Evolutionary conservation across 1,140 invertebrate genomes (phyloP).

Genomic region (Yoshiicerus persimilis): DNA sequence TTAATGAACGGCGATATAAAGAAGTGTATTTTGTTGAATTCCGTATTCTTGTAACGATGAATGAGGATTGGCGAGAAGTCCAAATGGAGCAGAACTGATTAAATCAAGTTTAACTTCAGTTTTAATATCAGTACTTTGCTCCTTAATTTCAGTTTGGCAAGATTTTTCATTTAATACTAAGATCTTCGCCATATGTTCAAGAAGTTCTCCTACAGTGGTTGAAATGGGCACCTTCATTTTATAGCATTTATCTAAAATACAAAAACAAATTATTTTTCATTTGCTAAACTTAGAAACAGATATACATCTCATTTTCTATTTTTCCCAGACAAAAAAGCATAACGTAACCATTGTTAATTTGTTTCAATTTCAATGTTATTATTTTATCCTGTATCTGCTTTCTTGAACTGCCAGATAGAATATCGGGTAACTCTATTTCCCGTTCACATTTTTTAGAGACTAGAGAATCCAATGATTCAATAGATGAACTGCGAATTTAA

Average conservation of each 20-base stretch:
- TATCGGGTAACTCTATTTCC: neutral
- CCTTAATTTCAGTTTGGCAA: neutral
- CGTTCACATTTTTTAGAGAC: neutral
- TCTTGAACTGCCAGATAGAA: neutral
- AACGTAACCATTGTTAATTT: conserved; percentile 24
- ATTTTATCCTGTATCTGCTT: conserved; percentile 10
- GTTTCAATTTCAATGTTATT: conserved; percentile 21
- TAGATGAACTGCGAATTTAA: neutral
- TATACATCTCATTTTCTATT: too few relatives aligned
- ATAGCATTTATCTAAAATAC: conserved; percentile 4
- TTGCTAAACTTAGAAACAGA: neutral
- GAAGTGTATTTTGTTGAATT: conserved; percentile 9
- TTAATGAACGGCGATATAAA: neutral
- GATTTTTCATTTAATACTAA: neutral
- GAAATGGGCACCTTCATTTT: neutral
- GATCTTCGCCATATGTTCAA: neutral
- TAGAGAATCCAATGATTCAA: neutral
- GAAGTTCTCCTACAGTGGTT: neutral
- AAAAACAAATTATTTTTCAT: neutral
- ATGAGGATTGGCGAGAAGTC: neutral
- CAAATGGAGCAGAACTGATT: conserved; percentile 27
- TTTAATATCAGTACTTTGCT: neutral
- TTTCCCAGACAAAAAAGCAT: too few relatives aligned
- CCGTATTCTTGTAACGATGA: conserved; percentile 31
- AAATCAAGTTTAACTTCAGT: neutral